Conservation (phyloP, 2,888 invertebrate species). For the Listrodromus nycthemerus region DNA sequence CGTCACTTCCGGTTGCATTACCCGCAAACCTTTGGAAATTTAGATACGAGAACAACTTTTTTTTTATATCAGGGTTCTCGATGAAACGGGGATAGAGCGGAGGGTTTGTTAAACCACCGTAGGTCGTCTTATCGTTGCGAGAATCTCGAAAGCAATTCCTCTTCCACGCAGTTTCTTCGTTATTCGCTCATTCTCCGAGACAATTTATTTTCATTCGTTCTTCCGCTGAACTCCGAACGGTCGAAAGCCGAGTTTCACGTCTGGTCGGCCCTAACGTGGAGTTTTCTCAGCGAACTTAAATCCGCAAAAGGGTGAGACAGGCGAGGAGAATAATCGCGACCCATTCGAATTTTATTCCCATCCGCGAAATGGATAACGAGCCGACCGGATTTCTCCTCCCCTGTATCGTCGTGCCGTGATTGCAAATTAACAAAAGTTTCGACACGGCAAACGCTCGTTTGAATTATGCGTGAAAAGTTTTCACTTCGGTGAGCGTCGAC, state of each 20-base stretch:
- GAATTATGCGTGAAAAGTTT: constrained; percentile 42
- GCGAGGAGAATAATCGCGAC: constrained; percentile 57
- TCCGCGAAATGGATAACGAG: constrained; percentile 70
- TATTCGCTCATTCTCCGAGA: constrained; percentile 33
- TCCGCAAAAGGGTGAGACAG: constrained; percentile 20
- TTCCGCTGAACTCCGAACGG: constrained; percentile 1
- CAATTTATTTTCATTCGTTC: constrained; percentile 12
- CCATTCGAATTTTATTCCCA: constrained; percentile 51
- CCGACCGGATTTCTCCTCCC: constrained; percentile 19
- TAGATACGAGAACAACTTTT: neutral
- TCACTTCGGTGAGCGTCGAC: constrained; percentile 35
- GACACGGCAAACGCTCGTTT: constrained; percentile 66
- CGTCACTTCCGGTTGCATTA: neutral
- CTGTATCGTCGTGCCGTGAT: constrained; percentile 34
- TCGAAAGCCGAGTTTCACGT: constrained; percentile 10
- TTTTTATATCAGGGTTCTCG: constrained; percentile 47
- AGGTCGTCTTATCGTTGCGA: constrained; percentile 30
- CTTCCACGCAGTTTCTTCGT: constrained; percentile 25
- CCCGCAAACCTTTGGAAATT: neutral
- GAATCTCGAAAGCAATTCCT: constrained; percentile 11
- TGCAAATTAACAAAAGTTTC: constrained; percentile 74
- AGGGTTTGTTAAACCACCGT: constrained; percentile 74
- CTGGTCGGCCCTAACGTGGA: constrained; percentile 17
- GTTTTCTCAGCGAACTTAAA: constrained; percentile 41
- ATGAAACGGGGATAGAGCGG: constrained; percentile 74